Evolutionary conservation across 2,113 vertebrate genomes (phyloP), one percentile per base, ranked within the genome.

Genomic region (Sakesphorus luctuosus): DNA sequence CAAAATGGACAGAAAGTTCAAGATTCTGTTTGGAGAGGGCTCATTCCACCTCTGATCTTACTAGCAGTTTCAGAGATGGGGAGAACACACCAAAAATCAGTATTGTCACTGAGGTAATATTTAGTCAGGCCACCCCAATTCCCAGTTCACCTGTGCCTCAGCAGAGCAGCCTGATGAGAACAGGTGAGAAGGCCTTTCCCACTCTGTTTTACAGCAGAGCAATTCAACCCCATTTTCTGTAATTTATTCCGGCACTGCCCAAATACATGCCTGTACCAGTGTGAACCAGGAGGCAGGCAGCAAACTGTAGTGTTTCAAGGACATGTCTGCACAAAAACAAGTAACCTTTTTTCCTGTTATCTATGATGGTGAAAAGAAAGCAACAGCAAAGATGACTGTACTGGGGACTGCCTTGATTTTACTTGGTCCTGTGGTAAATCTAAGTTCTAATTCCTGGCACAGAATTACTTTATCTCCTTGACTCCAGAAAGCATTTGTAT

Each of bases 331-430:
- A 46, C 24, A 19, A 38, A 75, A 73, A 50, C 16, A 28, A 3
- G 2, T 0, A 19, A 6, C 3, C 2, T 40, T 89, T 80, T 84
- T 91, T 40, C 40, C 40, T 80, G 11, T n/a, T 83, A 47, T 40
- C n/a, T 46, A 2, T 3, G 1, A 49, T 74, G 13, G 1, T 76
- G 61, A 43, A 86, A 74, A 80, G 59, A 69, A n/a, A 77, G 38
- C 29, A 84, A 28, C 19, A 62, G 43, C 52, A 58, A 43, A 1
- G 6, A 69, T 0, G 0, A 19, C 18, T 10, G 3, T 55, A 59
- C 43, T 50, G 65, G 16, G 46, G 13, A 66, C 33, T 50, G 31
- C n/a, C 49, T 46, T 55, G 62, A n/a, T 90, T 86, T 62, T 50
- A 44, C 46, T 62, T 71, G 21, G 18, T 59, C 33, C 52, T 84